A percentile compares a stretch with the other conserved stretches of the same genome.
Conservation (phyloP, 2,797 vertebrate genomes). For the Pristis pectinata region DNA sequence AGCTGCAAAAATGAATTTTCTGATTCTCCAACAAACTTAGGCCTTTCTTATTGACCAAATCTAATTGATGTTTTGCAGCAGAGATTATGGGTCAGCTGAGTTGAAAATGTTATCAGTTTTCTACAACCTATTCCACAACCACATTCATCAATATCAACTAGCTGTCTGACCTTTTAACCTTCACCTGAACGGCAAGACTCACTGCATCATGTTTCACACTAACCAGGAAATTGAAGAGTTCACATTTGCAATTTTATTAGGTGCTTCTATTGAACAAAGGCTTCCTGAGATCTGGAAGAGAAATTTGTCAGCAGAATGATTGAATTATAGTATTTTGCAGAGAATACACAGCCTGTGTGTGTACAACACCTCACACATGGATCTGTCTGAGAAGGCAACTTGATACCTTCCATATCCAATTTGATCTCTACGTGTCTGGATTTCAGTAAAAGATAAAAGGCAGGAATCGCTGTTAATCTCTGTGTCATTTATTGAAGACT, state of each 20-base stretch:
- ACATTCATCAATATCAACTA: slow-evolving; percentile 21
- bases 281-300: not conserved
- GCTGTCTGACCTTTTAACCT: slow-evolving; percentile 12
- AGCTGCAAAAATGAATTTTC: not conserved
- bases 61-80: not conserved
- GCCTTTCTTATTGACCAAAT: not conserved
- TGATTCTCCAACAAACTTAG: not conserved
- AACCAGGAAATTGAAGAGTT: slow-evolving; percentile 27
- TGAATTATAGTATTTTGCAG: slow-evolving; percentile 11
- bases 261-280: slow-evolving; percentile 9
- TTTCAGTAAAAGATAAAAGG: not conserved
- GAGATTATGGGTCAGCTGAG: not conserved
- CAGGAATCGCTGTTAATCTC: slow-evolving; percentile 1
- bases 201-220: slow-evolving; percentile 23
- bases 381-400: slow-evolving; percentile 6
- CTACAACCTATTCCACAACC: not conserved
- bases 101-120: not conserved
- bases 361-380: not conserved
- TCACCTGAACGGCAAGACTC: not conserved
- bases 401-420: slow-evolving; percentile 29
- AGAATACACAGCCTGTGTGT: not conserved
- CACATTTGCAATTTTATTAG: slow-evolving; percentile 21
- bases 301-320: slow-evolving; percentile 23
- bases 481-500: not conserved
- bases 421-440: not conserved